These are phyloP conservation scores for Lepidochrysops patricia DNA, from an alignment of 2,888 invertebrate genomes.

Conservation along the genomic window DNA sequence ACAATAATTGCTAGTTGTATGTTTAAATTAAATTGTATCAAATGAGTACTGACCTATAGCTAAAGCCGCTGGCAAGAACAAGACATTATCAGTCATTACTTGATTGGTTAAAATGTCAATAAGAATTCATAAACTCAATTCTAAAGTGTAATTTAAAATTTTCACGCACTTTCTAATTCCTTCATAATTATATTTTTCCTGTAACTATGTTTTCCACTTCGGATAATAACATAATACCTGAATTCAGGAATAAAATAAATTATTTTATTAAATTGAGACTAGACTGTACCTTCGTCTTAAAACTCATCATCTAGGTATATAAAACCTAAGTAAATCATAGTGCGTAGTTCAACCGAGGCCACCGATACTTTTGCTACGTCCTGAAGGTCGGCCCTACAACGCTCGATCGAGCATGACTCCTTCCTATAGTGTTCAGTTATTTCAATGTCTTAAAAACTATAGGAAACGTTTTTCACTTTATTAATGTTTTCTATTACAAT, in stretches of 20 bases:
- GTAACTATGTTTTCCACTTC: background rate
- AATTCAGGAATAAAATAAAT: too few relatives aligned
- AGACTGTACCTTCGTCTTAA: background rate
- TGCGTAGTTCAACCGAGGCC: background rate
- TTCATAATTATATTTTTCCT: background rate
- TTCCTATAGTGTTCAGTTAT: slow-evolving; percentile 16
- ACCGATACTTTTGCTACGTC: background rate
- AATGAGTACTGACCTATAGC: background rate
- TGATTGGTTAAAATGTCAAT: background rate
- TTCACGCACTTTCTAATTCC: background rate
- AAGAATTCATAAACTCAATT: background rate
- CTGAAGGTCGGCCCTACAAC: slow-evolving; percentile 19
- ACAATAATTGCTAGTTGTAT: background rate
- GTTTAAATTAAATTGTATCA: background rate
- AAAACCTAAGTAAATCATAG: background rate
- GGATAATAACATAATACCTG: too few relatives aligned
- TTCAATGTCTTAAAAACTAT: slow-evolving; percentile 10
- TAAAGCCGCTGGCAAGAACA: background rate
- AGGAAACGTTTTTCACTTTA: background rate
- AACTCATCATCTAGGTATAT: background rate
- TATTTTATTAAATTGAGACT: background rate
- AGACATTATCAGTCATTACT: background rate
- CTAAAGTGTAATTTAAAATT: background rate
- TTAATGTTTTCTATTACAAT: background rate
- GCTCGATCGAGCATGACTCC: slow-evolving; percentile 19